phyloP scores from a whole-genome alignment of 2,113 vertebrate species.

The Isichthys henryi region DNA sequence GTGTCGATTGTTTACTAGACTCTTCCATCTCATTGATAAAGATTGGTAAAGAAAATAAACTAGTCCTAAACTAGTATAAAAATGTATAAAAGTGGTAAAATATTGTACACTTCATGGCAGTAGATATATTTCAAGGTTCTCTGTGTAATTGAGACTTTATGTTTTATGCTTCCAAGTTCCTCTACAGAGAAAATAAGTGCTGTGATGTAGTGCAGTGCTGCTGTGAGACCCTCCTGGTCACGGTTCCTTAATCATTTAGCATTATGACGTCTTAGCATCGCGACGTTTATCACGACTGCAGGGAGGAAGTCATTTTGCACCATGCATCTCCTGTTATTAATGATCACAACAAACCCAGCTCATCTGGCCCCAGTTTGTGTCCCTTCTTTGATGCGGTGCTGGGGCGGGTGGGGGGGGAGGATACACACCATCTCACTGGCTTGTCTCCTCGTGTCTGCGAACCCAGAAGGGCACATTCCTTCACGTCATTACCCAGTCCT shows the following conservation, averaged over 20 bases:
- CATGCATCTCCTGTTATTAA: neutral
- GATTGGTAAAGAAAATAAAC: neutral
- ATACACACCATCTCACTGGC: neutral
- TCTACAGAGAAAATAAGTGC: neutral
- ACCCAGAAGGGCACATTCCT: slow-evolving; percentile 79
- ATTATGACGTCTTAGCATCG: neutral
- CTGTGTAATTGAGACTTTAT: neutral
- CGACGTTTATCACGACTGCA: neutral
- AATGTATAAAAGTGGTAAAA: neutral
- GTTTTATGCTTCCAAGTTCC: neutral
- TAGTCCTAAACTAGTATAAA: neutral
- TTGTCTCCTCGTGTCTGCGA: slow-evolving; percentile 27
- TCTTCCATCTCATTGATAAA: neutral
- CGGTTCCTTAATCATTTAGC: neutral
- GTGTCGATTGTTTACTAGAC: neutral
- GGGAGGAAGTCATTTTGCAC: neutral
- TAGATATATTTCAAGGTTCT: neutral
- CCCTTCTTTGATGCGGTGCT: too few species aligned
- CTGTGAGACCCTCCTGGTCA: neutral
- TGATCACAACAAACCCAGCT: neutral
- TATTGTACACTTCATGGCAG: neutral
- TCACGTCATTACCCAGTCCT: slow-evolving; percentile 85
- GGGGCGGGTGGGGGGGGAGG: neutral
- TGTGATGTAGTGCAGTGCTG: neutral
- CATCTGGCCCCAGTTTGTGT: too few species aligned